Base-by-base conservation (phyloP, 2,797 vertebrate species). In the Perodicticus potto region DNA sequence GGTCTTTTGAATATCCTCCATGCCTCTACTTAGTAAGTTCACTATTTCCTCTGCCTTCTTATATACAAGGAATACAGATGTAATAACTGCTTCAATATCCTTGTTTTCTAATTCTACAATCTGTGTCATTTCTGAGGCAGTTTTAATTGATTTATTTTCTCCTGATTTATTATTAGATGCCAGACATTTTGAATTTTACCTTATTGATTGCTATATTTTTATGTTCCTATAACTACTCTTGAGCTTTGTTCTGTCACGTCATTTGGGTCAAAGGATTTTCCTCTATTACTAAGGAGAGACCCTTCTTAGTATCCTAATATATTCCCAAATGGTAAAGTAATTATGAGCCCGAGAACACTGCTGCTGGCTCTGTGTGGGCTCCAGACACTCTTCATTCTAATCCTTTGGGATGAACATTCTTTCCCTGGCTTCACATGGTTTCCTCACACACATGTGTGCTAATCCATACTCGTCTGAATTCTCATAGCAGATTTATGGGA, bases 141-240 rank as follows among this genome's bases (percentile, higher is more conserved):
- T 61, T 84, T 93, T 65, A n/a, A 67, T 49, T 40, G 65, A 65
- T 20, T 67, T 40, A 85, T 40, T 67, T 65, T 74, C 65, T 86
- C 23, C 76, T 86, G 25, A 23, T 59, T 92, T 96, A 82, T 95
- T 93, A 90, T 96, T 91, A 96, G 91, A 78, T 69, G 74, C 63
- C 55, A 86, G 55, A 37, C 55, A 87, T 43, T 97, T 91, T 92
- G 57, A 65, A 83, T 95, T 91, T 94, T 96, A 82, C 19, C 83
- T 70, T 93, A 37, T n/a, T 70, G 70, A 20, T 53, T 59, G 40
- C 72, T 96, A 53, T 45, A 69, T 69, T 93, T 92, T 57, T 37
- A 23, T 67, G 74, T 88, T 73, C 17, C 69, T 93, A 37, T 57
- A 72, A 81, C 81, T 88, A 72, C 49, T 87, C 69, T 63, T 95